Evolutionary conservation across 2,888 invertebrate species (phyloP), one percentile per base, ranked within the genome.

Genomic region (Lathronympha strigana): DNA sequence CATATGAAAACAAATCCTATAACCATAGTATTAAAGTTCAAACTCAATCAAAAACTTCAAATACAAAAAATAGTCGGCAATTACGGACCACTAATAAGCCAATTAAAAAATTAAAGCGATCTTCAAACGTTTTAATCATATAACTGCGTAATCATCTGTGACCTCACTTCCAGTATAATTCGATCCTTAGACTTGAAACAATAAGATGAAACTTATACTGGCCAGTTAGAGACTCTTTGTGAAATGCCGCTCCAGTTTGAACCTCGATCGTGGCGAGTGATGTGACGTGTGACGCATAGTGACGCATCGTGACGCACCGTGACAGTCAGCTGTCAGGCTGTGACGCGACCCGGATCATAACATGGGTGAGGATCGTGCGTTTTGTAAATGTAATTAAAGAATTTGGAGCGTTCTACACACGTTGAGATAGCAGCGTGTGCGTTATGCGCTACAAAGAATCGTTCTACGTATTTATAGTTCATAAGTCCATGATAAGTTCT

Each of bases 71-170:
- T 23, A n/a, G 45, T 58, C 51, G 58, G 63, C 58, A 64, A 64
- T 58, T 58, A 63, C 25, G 40, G 47, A 38, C 53, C 31, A 47
- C 66, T 66, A 66, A 66, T 66, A 61, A 66, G 66, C 54, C 61
- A 66, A 66, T 66, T 66, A 66, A 66, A 66, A 66, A 61, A 66
- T 66, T 66, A 66, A 66, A 64, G 28, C 64, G 64, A 64, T 53
- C 64, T 54, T 53, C 51, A 38, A 66, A 60, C 47, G 47, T 8
- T 25, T 13, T 13, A 43, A 4, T 43, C 19, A 23, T n/a, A 47
- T 23, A 47, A n/a, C 47, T 0, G 13, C 11, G 2, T 4, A 23
- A 23, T 5, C 47, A 23, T 47, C n/a, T 23, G 5, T 1, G n/a
- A 23, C 2, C 1, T n/a, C 0, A 23, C 23, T 4, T 2, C 47